Evolutionary conservation across 64 coral and sea anemone genomes (phyloP).

Genomic region (Dendrophyllia cribrosa): DNA sequence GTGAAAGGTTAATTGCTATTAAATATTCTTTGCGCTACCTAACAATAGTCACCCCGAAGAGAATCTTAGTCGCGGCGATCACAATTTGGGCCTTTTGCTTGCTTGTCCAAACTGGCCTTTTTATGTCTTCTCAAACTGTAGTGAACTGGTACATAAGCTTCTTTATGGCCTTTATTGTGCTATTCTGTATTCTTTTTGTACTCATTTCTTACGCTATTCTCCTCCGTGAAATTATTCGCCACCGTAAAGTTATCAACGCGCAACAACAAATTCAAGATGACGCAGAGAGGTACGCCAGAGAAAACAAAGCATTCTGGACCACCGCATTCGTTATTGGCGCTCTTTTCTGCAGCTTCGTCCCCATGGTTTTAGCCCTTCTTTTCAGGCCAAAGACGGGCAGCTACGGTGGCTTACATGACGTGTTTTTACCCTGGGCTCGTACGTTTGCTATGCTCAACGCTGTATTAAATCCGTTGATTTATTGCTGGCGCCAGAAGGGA

Average conservation of each 20-base stretch:
- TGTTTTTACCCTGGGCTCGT: constrained; percentile 3
- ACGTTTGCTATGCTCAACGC: constrained; percentile 18
- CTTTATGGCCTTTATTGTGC: neutral
- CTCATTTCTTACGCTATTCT: neutral
- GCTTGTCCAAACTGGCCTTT: neutral
- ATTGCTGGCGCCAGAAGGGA: constrained; percentile 16
- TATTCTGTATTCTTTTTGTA: constrained; percentile 17
- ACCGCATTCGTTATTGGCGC: neutral
- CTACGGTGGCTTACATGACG: neutral
- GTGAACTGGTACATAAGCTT: neutral
- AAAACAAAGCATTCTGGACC: neutral
- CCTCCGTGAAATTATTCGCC: neutral
- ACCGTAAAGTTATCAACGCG: neutral
- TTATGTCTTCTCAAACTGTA: neutral
- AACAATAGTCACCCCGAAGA: neutral
- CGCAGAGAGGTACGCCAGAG: neutral
- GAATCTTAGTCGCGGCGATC: neutral
- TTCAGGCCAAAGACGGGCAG: constrained; percentile 1
- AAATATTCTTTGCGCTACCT: neutral
- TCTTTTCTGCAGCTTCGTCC: neutral
- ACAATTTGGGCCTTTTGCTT: neutral
- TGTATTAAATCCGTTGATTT: constrained; percentile 9
- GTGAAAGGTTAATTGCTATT: neutral
- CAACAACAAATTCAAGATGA: neutral
- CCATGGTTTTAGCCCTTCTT: neutral